These are phyloP conservation scores for Oscheius sp. DNA, from an alignment of 2,888 invertebrate genomes.

Conservation along the genomic window DNA sequence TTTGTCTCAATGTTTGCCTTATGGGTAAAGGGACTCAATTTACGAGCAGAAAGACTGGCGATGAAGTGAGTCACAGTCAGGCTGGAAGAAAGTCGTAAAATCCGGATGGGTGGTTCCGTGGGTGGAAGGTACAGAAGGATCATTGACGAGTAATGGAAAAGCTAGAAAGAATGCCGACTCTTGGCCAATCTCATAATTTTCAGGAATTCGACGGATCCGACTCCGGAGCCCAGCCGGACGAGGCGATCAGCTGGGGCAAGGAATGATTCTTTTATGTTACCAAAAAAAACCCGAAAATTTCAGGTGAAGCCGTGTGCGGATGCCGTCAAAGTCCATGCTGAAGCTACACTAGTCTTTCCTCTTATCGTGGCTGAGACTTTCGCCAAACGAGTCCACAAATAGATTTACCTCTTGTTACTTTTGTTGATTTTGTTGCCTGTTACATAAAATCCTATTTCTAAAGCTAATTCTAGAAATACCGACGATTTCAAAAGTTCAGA, in stretches of 20 bases:
- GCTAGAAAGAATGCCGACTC: neutral
- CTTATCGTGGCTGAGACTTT: slow-evolving; percentile 95
- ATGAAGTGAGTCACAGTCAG: slow-evolving; percentile 6
- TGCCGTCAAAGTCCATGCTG: slow-evolving; percentile 75
- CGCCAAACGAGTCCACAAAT: slow-evolving; percentile 76
- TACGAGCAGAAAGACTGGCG: neutral
- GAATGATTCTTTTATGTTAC: slow-evolving; percentile 26
- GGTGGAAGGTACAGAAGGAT: neutral
- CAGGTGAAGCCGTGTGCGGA: slow-evolving; percentile 51
- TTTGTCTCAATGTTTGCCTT: neutral
- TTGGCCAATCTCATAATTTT: slow-evolving; percentile 1
- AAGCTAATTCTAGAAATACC: neutral
- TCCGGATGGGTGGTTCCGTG: neutral
- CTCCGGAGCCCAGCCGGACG: slow-evolving; percentile 96
- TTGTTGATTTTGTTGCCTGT: slow-evolving; percentile 10
- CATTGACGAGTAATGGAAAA: too few species aligned
- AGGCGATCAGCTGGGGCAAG: slow-evolving; percentile 97
- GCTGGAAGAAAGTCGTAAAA: slow-evolving; percentile 2
- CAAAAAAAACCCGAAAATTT: slow-evolving; percentile 7
- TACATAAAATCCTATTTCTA: neutral
- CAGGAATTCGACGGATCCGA: slow-evolving; percentile 93
- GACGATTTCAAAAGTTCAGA: neutral
- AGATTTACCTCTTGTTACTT: neutral
- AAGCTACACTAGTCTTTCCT: slow-evolving; percentile 93
- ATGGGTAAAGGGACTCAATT: neutral